Conservation (phyloP, 2,797 vertebrate species). For the Scomberomorus guttatus region DNA sequence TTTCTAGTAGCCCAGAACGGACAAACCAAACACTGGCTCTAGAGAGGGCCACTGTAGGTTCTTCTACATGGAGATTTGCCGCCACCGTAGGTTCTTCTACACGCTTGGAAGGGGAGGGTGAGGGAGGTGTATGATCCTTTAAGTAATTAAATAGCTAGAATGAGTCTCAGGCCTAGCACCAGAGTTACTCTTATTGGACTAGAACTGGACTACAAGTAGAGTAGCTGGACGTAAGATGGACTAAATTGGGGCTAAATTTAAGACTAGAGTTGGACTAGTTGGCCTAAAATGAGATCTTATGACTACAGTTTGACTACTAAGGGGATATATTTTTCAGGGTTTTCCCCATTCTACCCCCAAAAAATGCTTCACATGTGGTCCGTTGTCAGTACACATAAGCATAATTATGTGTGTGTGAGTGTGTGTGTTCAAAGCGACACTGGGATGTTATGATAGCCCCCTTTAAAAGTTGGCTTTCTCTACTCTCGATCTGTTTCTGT, state of each 20-base stretch:
- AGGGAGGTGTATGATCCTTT: no score
- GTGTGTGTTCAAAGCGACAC: slow-evolving; percentile 41
- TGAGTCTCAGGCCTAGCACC: background rate
- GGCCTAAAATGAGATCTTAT: background rate
- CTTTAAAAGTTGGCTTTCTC: slow-evolving; percentile 57
- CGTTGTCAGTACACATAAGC: slow-evolving; percentile 35
- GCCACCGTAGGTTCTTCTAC: no score
- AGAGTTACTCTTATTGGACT: background rate
- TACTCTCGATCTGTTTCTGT: slow-evolving; percentile 29
- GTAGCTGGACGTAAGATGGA: background rate
- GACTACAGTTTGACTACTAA: background rate
- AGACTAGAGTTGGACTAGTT: background rate
- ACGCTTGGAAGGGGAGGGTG: no score
- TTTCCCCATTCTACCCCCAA: slow-evolving; percentile 23
- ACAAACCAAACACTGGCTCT: no score
- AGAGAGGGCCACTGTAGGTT: no score
- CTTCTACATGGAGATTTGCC: no score
- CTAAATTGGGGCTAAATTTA: background rate
- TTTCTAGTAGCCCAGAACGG: no score
- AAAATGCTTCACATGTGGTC: slow-evolving; percentile 41
- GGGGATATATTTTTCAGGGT: slow-evolving; percentile 13
- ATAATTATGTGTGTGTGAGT: slow-evolving; percentile 33
- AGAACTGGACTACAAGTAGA: background rate
- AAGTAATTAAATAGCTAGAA: background rate
- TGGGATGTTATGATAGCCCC: slow-evolving; percentile 58